Base-by-base conservation (phyloP, 1,140 invertebrate species). In the Tetramorium simillimum region DNA sequence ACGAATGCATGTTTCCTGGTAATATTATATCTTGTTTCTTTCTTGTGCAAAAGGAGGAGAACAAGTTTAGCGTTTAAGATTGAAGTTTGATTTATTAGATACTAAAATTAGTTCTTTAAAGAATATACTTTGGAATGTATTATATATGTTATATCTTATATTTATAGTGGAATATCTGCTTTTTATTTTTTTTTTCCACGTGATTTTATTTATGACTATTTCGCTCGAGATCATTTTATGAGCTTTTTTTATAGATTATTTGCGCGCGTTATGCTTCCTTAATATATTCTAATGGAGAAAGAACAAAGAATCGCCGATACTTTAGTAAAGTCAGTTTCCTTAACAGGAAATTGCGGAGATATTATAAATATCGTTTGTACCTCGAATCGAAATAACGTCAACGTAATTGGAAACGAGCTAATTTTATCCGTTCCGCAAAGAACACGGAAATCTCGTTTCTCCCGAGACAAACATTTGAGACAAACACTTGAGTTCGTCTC, bases 391-490 rank as follows among this genome's bases (percentile, higher is more conserved):
- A 56, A 43, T 28, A 63, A 76, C 37, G 18, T 75, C 24, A 16
- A 12, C 12, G 16, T 81, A 43, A 70, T 81, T 56, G 33, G 21
- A 70, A 56, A 56, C 78, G 16, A 81, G 65, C 21, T 81, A 81
- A 81, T 81, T 72, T 81, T 81, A 72, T 81, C 28, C n/a, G 21
- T 37, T 9, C 21, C n/a, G 77, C 6, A 56, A 72, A 56, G 24
- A 58, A 81, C 77, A 80, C 37, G 51, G 21, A 56, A 81, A 81
- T 81, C 65, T 81, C 37, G 51, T 72, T 33, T 81, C 65, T 70
- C 51, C 1, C 78, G 65, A 81, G 65, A 70, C 49, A 70, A 81
- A 81, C 37, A 70, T 81, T 56, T 46, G 49, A 56, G 78, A 81
- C 49, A 72, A 81, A 81, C 77, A 81, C 62, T 70, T 56, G 65